A percentile compares a stretch with the other conserved stretches of the same genome.
These are phyloP conservation scores for Arrhopalites spinosus DNA, from an alignment of 2,888 invertebrate species.

Conservation along the genomic window DNA sequence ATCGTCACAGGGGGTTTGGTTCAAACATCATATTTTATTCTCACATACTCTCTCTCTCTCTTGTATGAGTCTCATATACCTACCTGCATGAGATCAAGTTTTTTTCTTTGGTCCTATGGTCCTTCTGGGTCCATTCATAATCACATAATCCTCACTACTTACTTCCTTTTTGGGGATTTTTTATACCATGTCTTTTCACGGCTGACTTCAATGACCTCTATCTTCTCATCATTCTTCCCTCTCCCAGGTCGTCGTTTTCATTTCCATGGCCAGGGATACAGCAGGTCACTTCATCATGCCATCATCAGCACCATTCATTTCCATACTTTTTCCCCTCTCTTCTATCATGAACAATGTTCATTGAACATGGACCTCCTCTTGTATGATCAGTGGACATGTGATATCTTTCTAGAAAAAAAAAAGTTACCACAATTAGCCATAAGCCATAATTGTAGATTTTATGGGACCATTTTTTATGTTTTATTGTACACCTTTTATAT, in stretches of 20 bases:
- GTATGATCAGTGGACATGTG: too few species aligned
- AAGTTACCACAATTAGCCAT: too few species aligned
- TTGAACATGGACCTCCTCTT: too few species aligned
- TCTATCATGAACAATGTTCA: too few species aligned
- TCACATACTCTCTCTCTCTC: too few species aligned
- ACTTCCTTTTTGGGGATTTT: conserved; percentile 9
- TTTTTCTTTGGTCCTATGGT: conserved; percentile 1
- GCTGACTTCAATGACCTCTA: conserved; percentile 7
- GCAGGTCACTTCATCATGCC: neutral
- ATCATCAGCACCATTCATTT: neutral
- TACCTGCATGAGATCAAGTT: conserved; percentile 18
- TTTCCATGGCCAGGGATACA: neutral
- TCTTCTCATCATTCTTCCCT: neutral
- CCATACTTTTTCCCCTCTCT: neutral
- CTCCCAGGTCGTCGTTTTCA: neutral
- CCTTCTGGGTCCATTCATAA: conserved; percentile 11
- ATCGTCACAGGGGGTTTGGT: neutral
- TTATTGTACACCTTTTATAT: too few species aligned
- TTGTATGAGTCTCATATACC: too few species aligned
- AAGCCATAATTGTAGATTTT: too few species aligned
- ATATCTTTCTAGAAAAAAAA: too few species aligned
- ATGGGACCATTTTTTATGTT: too few species aligned
- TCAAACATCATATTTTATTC: too few species aligned
- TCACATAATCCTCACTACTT: conserved; percentile 5
- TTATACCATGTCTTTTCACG: conserved; percentile 2